Percentiles rank a stretch among this genome's conserved stretches.
Evolutionary conservation across 1,140 invertebrate genomes (phyloP).

Genomic region (Brachionus asplanchnoidis): DNA sequence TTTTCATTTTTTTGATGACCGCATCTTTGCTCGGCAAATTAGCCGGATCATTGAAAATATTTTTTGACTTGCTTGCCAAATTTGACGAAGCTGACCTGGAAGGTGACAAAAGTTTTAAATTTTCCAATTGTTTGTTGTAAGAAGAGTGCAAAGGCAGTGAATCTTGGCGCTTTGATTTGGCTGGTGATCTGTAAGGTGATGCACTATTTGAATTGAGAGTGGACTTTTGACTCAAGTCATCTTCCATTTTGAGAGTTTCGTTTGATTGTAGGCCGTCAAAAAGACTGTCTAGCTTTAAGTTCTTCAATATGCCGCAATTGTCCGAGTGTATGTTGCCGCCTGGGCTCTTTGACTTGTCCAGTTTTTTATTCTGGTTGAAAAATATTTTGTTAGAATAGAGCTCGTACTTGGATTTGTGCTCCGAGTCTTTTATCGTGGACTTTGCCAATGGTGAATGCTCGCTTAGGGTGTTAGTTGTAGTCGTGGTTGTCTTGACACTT

Average conservation of each 20-base stretch:
- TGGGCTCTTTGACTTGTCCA: background rate
- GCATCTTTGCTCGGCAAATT: constrained; percentile 22
- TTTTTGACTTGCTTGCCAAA: background rate
- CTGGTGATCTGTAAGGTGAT: background rate
- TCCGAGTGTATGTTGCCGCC: background rate
- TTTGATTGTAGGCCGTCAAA: constrained; percentile 1
- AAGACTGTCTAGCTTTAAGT: background rate
- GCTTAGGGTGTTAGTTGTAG: background rate
- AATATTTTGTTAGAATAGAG: constrained; percentile 4
- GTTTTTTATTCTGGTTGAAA: background rate
- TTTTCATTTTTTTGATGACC: constrained; percentile 41
- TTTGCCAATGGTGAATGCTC: background rate
- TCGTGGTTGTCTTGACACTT: constrained; percentile 12
- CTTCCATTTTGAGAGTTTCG: background rate
- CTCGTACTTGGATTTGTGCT: background rate
- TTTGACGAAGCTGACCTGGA: background rate
- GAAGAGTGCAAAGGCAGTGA: background rate
- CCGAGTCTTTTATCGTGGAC: background rate
- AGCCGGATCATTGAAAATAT: background rate
- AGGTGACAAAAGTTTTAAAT: background rate
- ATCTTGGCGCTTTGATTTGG: background rate
- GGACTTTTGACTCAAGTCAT: background rate
- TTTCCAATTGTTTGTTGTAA: constrained; percentile 20
- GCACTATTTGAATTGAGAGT: background rate
- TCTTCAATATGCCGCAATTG: background rate